These are phyloP conservation scores for Drosophila equinoxialis DNA, from an alignment of 1,140 invertebrate genomes.

Conservation along the genomic window DNA sequence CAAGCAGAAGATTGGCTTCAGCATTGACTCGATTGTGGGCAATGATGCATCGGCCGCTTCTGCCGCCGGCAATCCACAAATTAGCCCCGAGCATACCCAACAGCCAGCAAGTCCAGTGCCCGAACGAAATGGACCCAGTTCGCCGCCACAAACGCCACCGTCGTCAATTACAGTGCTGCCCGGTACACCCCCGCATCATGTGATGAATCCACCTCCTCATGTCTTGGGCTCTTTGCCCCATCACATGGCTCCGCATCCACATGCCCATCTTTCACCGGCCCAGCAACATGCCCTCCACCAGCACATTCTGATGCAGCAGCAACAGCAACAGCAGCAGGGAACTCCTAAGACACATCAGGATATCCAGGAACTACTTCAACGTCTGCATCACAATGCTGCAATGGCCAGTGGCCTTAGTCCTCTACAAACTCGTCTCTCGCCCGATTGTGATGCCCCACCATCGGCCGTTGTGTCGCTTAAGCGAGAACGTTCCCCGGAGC, in stretches of 20 bases:
- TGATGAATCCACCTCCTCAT: constrained; percentile 62
- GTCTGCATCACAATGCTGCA: constrained; percentile 72
- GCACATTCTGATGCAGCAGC: constrained; percentile 62
- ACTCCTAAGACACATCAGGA: constrained; percentile 72
- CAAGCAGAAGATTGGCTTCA: constrained; percentile 97
- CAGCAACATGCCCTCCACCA: constrained; percentile 75
- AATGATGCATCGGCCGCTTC: constrained; percentile 73
- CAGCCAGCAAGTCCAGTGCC: constrained; percentile 50
- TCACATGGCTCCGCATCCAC: constrained; percentile 56
- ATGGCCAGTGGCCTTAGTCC: constrained; percentile 62
- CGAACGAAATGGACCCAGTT: constrained; percentile 68
- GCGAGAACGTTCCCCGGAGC: constrained; percentile 72
- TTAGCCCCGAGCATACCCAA: constrained; percentile 36
- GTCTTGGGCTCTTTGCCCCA: constrained; percentile 40
- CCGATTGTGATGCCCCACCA: constrained; percentile 51
- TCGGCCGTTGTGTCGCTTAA: constrained; percentile 56
- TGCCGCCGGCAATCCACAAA: constrained; percentile 57
- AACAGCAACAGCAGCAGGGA: constrained; percentile 55
- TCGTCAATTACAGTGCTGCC: constrained; percentile 52
- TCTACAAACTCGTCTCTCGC: constrained; percentile 72
- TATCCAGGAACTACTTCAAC: constrained; percentile 75
- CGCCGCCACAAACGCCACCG: constrained; percentile 76
- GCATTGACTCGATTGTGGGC: constrained; percentile 97
- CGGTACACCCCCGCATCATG: constrained; percentile 60
- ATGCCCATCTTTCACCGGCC: constrained; percentile 69